A percentile compares a stretch with the other conserved stretches of the same genome.
These are phyloP conservation scores for Hermodice carunculata DNA, from an alignment of 2,888 invertebrate species.

Conservation along the genomic window DNA sequence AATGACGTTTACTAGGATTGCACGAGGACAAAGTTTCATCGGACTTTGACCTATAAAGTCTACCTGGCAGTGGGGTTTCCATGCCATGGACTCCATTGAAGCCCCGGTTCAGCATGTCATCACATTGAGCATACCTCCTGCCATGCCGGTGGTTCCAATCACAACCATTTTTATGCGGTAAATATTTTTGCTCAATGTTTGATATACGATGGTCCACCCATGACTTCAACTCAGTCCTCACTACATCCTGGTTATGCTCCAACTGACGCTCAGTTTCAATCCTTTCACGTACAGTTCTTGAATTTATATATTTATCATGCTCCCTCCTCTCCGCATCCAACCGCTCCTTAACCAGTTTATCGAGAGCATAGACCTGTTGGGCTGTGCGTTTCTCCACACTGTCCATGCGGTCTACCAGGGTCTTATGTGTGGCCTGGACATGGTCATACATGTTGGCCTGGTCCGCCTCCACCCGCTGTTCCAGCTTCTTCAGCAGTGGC, in stretches of 20 bases:
- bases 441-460: conserved; percentile 84
- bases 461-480: conserved; percentile 82
- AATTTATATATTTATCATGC: conserved; percentile 78
- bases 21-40: conserved; percentile 38
- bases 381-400: conserved; percentile 77
- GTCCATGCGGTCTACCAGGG: conserved; percentile 84
- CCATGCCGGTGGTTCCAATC: conserved; percentile 18
- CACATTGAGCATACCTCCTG: conserved; percentile 6
- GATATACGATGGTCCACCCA: conserved; percentile 55
- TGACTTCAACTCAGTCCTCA: conserved; percentile 57
- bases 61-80: conserved; percentile 13
- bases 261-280: conserved; percentile 71
- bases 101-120: conserved; percentile 14
- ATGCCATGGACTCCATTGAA: background rate
- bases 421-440: conserved; percentile 84
- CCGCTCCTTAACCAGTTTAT: conserved; percentile 73
- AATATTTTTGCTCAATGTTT: conserved; percentile 5
- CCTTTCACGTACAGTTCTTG: conserved; percentile 69
- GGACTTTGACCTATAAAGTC: conserved; percentile 33
- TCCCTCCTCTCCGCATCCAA: conserved; percentile 77
- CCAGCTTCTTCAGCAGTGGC: conserved; percentile 90
- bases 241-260: conserved; percentile 43
- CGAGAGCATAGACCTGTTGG: conserved; percentile 56
- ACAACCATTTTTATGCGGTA: conserved; percentile 18
- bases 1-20: conserved; percentile 2